These are phyloP conservation scores for Castor canadensis DNA, from an alignment of 2,113 vertebrate genomes.

Conservation along the genomic window DNA sequence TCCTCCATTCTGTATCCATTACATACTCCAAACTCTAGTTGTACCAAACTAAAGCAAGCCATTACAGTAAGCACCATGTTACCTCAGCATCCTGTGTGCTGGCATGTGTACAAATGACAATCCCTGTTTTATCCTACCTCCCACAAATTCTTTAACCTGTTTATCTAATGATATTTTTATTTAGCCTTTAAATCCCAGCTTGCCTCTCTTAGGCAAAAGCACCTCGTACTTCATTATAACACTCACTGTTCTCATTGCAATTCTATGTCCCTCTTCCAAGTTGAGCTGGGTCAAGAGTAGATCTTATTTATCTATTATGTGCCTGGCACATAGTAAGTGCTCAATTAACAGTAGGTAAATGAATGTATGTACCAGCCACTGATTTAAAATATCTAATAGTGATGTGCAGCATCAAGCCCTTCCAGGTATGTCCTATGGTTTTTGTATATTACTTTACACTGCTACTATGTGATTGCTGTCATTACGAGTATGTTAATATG, in stretches of 20 bases:
- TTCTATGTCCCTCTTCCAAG: not conserved
- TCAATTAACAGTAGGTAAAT: conserved; percentile 22
- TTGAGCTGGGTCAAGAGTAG: conserved; percentile 5
- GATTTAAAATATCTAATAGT: conserved; percentile 38
- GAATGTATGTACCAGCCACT: not conserved
- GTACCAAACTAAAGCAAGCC: conserved; percentile 38
- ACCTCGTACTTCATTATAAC: conserved; percentile 24
- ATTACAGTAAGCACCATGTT: not conserved
- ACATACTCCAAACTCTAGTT: conserved; percentile 4
- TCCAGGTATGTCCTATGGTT: not conserved
- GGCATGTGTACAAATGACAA: not conserved
- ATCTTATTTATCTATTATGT: conserved; percentile 11
- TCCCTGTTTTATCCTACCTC: not conserved
- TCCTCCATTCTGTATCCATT: not conserved
- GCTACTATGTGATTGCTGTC: conserved; percentile 34
- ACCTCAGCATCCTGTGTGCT: not conserved
- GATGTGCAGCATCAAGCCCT: not conserved
- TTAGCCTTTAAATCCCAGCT: conserved; percentile 38
- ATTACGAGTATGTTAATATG: not conserved
- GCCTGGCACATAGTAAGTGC: not conserved
- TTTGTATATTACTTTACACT: not conserved
- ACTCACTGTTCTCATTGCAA: conserved; percentile 35
- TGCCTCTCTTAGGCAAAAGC: not conserved
- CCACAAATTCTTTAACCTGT: not conserved
- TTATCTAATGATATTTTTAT: conserved; percentile 6